Evolutionary conservation across 2,113 vertebrate genomes (phyloP), one percentile per base, ranked within the genome.

Genomic region (Aviceda subcristata): DNA sequence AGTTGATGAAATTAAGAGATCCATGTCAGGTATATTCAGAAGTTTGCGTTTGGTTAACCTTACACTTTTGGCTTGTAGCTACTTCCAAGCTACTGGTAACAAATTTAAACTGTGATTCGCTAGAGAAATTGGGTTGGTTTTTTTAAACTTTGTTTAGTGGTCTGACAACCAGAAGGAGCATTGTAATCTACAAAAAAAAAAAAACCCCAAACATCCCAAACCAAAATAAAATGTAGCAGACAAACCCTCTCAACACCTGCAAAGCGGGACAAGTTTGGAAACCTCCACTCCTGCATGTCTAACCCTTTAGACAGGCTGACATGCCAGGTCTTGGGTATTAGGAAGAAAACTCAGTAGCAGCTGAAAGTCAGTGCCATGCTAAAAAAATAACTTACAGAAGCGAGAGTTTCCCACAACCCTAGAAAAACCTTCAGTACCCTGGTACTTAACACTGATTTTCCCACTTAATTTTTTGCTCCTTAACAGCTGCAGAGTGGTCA

Each of bases 131-230:
- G 5, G 3, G 13, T 46, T 26, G 14, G 15, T 29, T 38, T 27
- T 41, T 15, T 3, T 7, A 53, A 30, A 51, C 59, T 75, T 59
- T 38, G 15, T 63, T 71, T 41, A 30, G 21, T 39, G 15, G n/a
- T 73, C 32, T 73, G 63, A 73, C 21, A 34, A 73, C 32, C 71
- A 88, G 27, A 78, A 45, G 13, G 20, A 43, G 9, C 26, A 23
- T 6, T 26, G 30, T 56, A 77, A 68, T 29, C n/a, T 29, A 71
- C 5, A 32, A 77, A n/a, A 76, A 55, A 75, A 45, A 48, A 21
- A 46, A 13, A 23, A 4, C 11, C 39, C 9, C 39, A 39, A 39
- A 39, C 39, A 12, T 0, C 3, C 11, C 17, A 90, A 38, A 9
- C 3, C 5, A 30, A 80, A 76, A 39, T 15, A 92, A 86, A 95